Percentiles rank a stretch among this genome's conserved stretches.
These are phyloP conservation scores for Otus scops DNA, from an alignment of 2,797 vertebrate species.

Conservation along the genomic window DNA sequence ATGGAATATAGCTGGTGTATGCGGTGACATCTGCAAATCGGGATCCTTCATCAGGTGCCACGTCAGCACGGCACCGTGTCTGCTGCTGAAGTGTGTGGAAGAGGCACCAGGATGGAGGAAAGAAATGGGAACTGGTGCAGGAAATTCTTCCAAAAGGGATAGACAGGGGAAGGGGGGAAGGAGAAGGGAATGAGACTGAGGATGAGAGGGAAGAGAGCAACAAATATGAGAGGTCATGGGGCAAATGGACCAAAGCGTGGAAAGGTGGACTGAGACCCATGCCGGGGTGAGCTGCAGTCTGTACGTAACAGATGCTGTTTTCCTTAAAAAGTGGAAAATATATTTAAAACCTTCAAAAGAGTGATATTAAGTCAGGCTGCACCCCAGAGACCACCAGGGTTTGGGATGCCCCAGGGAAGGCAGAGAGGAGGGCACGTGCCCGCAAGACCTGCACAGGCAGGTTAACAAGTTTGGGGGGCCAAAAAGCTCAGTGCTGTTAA, in stretches of 20 bases:
- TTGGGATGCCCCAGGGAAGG: neutral
- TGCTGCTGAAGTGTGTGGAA: neutral
- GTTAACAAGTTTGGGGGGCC: neutral
- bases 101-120: neutral
- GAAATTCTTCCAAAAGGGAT: neutral
- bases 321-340: neutral
- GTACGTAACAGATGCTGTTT: neutral
- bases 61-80: accelerated
- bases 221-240: accelerated
- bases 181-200: neutral
- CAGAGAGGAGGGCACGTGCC: neutral
- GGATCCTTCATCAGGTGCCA: neutral
- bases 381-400: neutral
- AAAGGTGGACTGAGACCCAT: accelerated
- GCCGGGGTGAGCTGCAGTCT: neutral
- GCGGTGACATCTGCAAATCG: accelerated
- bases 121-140: neutral
- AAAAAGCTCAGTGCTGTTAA: neutral
- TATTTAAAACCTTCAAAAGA: neutral
- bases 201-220: neutral
- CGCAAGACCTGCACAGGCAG: neutral
- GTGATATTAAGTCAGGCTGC: neutral
- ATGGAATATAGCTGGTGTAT: neutral
- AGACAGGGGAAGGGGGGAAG: neutral
- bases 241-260: neutral